Evolutionary conservation across 2,113 vertebrate genomes (phyloP).

Genomic region (Climacteris rufus): DNA sequence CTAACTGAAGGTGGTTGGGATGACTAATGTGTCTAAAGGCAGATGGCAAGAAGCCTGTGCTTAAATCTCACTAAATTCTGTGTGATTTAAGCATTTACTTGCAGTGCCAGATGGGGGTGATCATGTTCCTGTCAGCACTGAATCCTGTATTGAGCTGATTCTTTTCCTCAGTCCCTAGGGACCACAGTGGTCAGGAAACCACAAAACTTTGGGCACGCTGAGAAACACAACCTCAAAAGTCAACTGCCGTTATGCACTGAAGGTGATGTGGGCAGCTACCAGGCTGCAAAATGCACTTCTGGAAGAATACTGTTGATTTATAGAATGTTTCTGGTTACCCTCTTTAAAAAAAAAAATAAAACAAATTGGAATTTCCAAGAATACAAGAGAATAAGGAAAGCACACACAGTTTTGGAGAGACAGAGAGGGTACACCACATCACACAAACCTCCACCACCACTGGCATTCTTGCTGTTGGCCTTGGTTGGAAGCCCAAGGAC

Average conservation of each 20-base stretch:
- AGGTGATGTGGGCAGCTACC: neutral
- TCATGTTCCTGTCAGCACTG: neutral
- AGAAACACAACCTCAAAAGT: slow-evolving; percentile 30
- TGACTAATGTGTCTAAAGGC: neutral
- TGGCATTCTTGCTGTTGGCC: slow-evolving; percentile 28
- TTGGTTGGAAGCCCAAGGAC: slow-evolving; percentile 37
- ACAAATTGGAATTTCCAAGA: slow-evolving; percentile 48
- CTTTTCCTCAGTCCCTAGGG: neutral
- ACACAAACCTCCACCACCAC: neutral
- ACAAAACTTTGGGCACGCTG: neutral
- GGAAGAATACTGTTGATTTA: slow-evolving; percentile 27
- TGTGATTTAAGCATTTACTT: neutral
- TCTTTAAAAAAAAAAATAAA: neutral
- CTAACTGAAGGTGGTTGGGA: neutral
- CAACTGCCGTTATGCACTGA: neutral
- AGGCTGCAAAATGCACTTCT: neutral
- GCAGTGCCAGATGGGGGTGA: neutral
- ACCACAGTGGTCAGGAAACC: neutral
- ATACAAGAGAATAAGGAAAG: slow-evolving; percentile 35
- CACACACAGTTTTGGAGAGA: neutral
- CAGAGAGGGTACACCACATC: slow-evolving; percentile 51
- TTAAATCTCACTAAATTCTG: neutral
- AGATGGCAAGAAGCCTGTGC: neutral
- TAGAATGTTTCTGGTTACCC: slow-evolving; percentile 14
- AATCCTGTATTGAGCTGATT: neutral